Evolutionary conservation across 2,113 vertebrate species (phyloP), one percentile per base, ranked within the genome.

Genomic region (Atherinomorus stipes): DNA sequence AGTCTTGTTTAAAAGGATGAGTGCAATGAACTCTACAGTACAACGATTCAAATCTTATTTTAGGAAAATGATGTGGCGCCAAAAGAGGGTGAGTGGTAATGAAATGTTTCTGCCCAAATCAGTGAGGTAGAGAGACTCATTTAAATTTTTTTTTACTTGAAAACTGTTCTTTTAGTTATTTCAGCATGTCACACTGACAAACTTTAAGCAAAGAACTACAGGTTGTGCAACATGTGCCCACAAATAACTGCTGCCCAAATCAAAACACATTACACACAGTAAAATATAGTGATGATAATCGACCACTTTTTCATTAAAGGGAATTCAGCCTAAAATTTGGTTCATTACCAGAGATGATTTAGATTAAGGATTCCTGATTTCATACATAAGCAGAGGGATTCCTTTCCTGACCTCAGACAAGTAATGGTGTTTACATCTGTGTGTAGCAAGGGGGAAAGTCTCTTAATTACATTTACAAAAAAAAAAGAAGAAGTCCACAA

Each of bases 111-210:
- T 60, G 13, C 61, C 64, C 19, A 37, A 65, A 73, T 64, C 19
- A 31, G 31, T 86, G 89, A 93, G 91, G 88, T 94, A 93, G 90
- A 93, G 90, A 86, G 69, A 76, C 50, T 81, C 40, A 60, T 22
- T 53, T 71, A 72, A 71, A n/a, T 11, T 45, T 81, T 78, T 56
- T 71, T 61, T 69, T 51, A 53, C 47, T 56, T 47, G 13, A 78
- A 31, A 44, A 44, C 16, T 16, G 7, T 45, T 19, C n/a, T n/a
- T 45, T 45, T 19, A 31, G 40, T 57, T 7, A 23, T 74, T 49
- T n/a, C 44, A 68, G 45, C 50, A 42, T 42, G 45, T 12, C 37
- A 62, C 47, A 45, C 23, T 60, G 11, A 21, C 57, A 31, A 7
- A 31, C 7, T 31, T 31, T 31, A 3, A 31, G 7, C 28, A 31